phyloP scores from a whole-genome alignment of 2,888 invertebrate species.

The Allacma fusca region DNA sequence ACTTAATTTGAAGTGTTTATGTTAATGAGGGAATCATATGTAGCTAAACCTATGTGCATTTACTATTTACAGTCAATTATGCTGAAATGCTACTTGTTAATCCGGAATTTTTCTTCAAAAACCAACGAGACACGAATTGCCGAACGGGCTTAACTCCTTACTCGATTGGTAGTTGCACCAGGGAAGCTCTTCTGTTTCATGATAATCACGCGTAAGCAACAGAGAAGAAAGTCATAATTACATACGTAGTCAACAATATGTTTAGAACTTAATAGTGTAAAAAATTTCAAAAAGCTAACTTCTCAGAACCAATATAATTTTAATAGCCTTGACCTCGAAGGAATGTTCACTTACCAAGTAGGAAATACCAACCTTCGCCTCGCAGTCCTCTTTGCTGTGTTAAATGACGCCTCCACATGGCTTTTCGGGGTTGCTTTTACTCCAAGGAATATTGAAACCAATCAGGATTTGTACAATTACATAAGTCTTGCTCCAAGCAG shows the following conservation, averaged over 20 bases:
- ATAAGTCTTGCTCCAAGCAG: not conserved
- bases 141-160: not conserved
- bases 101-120: slow-evolving; percentile 13
- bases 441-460: not conserved
- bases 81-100: not conserved
- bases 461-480: not conserved
- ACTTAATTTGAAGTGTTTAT: too few relatives aligned
- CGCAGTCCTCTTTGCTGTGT: not conserved
- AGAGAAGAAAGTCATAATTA: not conserved
- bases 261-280: not conserved
- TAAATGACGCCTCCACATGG: slow-evolving; percentile 13
- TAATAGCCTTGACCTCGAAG: not conserved
- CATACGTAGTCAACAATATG: not conserved
- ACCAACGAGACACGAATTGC: not conserved
- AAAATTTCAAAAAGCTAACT: not conserved
- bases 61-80: not conserved
- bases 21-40: not conserved
- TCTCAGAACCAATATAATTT: not conserved
- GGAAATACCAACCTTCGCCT: slow-evolving; percentile 1
- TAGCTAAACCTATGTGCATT: not conserved
- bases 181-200: slow-evolving; percentile 8
- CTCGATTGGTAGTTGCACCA: not conserved
- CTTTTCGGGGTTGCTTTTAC: not conserved
- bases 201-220: not conserved
- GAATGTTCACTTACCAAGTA: slow-evolving; percentile 1